A percentile compares a stretch with the other conserved stretches of the same genome.
Conservation (phyloP, 1,140 invertebrate species). For the Macrosteles quadrilineatus region DNA sequence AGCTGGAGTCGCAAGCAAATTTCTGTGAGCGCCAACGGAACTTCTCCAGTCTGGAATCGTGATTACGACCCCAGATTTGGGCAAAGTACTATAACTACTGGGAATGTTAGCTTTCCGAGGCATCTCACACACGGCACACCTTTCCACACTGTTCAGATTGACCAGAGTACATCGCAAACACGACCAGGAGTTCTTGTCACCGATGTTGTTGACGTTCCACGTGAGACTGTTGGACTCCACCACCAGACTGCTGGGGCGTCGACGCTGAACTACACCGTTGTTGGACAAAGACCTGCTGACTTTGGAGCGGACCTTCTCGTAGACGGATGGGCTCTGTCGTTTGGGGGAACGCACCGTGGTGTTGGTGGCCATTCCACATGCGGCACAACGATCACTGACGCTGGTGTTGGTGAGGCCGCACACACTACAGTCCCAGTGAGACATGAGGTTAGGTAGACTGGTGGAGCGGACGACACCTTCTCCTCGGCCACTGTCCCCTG, state of each 20-base stretch:
- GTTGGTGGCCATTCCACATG: constrained; percentile 39
- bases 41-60: constrained; percentile 55
- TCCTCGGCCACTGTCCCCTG: not conserved
- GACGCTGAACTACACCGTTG: constrained; percentile 42
- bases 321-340: constrained; percentile 56
- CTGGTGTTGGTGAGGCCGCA: constrained; percentile 47
- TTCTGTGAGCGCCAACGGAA: constrained; percentile 48
- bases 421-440: constrained; percentile 44
- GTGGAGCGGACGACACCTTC: constrained; percentile 28
- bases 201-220: constrained; percentile 50
- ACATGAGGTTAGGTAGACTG: constrained; percentile 37
- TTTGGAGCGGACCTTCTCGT: constrained; percentile 62
- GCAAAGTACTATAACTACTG: constrained; percentile 51
- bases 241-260: constrained; percentile 42
- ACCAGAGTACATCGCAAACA: constrained; percentile 62
- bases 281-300: constrained; percentile 59
- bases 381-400: constrained; percentile 37
- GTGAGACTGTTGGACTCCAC: constrained; percentile 29
- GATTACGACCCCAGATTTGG: constrained; percentile 56
- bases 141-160: constrained; percentile 53
- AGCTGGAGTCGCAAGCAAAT: constrained; percentile 59
- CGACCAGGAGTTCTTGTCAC: constrained; percentile 55
- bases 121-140: constrained; percentile 66
- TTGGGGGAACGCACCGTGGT: constrained; percentile 52
- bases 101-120: constrained; percentile 54